These are phyloP conservation scores for Gambusia holbrooki DNA, from an alignment of 2,113 vertebrate species.

Conservation along the genomic window DNA sequence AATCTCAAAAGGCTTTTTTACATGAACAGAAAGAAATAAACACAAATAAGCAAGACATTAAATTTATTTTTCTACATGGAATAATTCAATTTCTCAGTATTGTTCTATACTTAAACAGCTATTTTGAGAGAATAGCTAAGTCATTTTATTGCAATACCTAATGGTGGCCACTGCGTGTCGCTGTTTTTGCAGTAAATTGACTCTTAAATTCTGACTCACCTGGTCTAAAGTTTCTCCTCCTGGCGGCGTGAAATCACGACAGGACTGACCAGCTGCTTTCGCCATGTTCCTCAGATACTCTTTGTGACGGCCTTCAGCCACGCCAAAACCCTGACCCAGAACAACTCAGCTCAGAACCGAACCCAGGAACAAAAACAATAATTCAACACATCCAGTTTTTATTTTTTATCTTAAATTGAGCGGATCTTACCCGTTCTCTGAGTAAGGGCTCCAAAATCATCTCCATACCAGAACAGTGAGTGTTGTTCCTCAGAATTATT, in stretches of 20 bases:
- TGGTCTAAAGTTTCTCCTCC: conserved; percentile 92
- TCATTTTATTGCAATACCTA: not conserved
- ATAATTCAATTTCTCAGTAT: not conserved
- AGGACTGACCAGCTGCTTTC: conserved; percentile 86
- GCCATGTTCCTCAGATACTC: conserved; percentile 92
- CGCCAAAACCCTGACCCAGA: conserved; percentile 85
- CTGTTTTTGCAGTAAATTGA: conserved; percentile 28
- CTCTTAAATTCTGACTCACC: conserved; percentile 73
- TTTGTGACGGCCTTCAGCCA: conserved; percentile 88
- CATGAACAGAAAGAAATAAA: not conserved
- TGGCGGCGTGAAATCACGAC: conserved; percentile 87
- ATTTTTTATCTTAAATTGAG: not conserved
- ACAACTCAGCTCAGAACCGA: not conserved
- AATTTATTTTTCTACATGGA: not conserved
- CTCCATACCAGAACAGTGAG: conserved; percentile 80
- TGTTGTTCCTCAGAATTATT: conserved; percentile 85
- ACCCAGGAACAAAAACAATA: fast-evolving
- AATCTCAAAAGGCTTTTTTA: too few relatives aligned
- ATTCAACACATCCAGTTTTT: not conserved
- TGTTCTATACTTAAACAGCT: not conserved
- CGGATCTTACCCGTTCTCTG: conserved; percentile 85
- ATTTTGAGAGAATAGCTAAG: too few relatives aligned
- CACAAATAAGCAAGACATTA: not conserved
- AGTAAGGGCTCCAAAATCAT: conserved; percentile 87
- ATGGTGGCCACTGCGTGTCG: conserved; percentile 22